Evolutionary conservation across 92 coral and sea anemone species (phyloP), one percentile per base, ranked within the genome.

Genomic region (Zoanthus sociatus): DNA sequence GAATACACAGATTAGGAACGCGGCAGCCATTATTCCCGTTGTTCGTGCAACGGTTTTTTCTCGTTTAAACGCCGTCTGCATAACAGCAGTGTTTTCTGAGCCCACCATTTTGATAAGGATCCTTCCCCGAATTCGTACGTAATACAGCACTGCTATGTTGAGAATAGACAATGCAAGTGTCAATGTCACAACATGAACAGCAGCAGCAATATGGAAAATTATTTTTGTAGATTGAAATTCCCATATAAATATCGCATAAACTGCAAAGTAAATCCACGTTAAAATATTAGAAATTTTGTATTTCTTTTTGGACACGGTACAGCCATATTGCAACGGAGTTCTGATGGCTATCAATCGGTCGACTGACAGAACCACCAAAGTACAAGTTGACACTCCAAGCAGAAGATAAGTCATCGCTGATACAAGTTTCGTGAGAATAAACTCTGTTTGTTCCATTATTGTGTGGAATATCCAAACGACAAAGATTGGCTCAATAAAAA

Each of bases 21-120:
- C 48, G 32, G 42, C 17, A 7, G 31, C 74, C 37, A 70, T 32
- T 70, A 21, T 30, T 10, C 21, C 2, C 30, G 47, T 21, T 18
- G 31, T 70, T 9, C 74, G 74, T 30, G 74, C 14, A 32, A 70
- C 74, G 9, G 74, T 15, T 70, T 70, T 70, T 44, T 70, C 74
- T 70, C 74, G 74, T 31, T 6, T 70, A 5, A 70, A 32, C 7
- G 74, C 45, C 45, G 15, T 70, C 42, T 30, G 74, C 48, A 70
- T 12, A 70, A 26, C 45, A 31, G 42, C 45, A 7, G 5, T 33
- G 16, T 70, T 70, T 31, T 70, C 74, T 7, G 74, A 70, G 7
- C 31, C 70, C 20, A 63, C 21, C 4, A 6, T 63, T 15, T 16
- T 67, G 6, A 5, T 67, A 4, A 67, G 17, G 3, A 16, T 67